Evolutionary conservation across 2,888 invertebrate species (phyloP).

Genomic region (Acrobasis consociella): DNA sequence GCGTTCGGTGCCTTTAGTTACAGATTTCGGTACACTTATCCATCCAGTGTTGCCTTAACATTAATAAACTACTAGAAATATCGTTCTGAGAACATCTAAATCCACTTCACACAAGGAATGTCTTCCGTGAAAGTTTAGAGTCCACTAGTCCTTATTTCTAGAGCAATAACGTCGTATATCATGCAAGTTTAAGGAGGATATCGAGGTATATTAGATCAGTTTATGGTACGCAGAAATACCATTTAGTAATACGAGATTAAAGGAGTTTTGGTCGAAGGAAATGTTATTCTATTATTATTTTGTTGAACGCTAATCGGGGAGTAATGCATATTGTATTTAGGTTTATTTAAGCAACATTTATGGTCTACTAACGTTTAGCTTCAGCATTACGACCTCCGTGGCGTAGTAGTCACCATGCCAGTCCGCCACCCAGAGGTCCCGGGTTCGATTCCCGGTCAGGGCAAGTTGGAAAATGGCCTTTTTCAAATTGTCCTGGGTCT

Average conservation of each 20-base stretch:
- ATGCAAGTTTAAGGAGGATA: slow-evolving; percentile 20
- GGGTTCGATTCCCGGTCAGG: no score
- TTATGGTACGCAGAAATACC: slow-evolving; percentile 48
- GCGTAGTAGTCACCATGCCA: no score
- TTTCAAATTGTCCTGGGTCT: no score
- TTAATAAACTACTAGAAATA: slow-evolving; percentile 46
- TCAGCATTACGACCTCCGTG: no score
- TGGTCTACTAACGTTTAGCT: neutral
- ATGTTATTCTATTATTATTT: slow-evolving; percentile 17
- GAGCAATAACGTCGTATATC: slow-evolving; percentile 14
- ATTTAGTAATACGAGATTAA: slow-evolving; percentile 48
- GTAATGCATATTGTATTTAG: slow-evolving; percentile 5
- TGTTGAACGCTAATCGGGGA: slow-evolving; percentile 9
- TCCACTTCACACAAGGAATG: slow-evolving; percentile 51
- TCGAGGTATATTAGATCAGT: slow-evolving; percentile 40
- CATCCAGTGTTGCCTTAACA: slow-evolving; percentile 33
- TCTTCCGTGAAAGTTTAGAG: slow-evolving; percentile 54
- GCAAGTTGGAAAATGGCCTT: no score
- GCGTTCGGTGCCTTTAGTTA: neutral
- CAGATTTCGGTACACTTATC: slow-evolving; percentile 10
- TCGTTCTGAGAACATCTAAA: slow-evolving; percentile 62
- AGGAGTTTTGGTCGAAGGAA: slow-evolving; percentile 38
- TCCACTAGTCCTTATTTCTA: slow-evolving; percentile 36
- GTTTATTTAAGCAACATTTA: neutral
- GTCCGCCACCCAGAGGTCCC: no score